Percentiles rank a stretch among this genome's conserved stretches.
Conservation (phyloP, 2,888 invertebrate species). For the Lissonota sp. region DNA sequence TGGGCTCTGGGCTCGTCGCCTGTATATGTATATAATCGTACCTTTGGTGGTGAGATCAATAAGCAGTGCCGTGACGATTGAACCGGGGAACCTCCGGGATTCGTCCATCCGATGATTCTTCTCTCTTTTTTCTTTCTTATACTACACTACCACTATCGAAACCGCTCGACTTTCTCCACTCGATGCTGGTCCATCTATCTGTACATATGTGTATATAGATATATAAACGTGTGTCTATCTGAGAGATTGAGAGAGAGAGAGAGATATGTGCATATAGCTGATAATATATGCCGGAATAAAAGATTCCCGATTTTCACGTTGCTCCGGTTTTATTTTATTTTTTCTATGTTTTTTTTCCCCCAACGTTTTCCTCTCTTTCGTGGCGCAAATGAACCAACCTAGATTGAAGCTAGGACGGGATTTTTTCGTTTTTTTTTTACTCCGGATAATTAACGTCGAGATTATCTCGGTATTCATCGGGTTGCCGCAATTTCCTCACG, state of each 20-base stretch:
- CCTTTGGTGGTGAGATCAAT: conserved; percentile 82
- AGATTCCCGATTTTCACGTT: conserved; percentile 23
- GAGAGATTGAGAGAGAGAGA: conserved; percentile 8
- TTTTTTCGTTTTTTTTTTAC: neutral
- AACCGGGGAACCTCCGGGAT: conserved; percentile 68
- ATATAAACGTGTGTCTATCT: neutral
- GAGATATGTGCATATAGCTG: neutral
- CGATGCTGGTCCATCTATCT: neutral
- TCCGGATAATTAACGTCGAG: neutral
- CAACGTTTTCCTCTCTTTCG: neutral
- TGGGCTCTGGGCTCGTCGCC: conserved; percentile 75
- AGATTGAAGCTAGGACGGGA: neutral
- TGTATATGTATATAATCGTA: conserved; percentile 79
- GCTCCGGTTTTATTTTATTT: neutral
- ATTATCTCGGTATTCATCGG: too few relatives aligned
- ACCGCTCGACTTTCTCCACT: neutral
- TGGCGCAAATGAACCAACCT: neutral
- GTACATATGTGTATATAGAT: neutral
- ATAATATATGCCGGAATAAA: conserved; percentile 21
- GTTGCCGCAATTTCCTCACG: too few relatives aligned
- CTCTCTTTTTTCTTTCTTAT: neutral
- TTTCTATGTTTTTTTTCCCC: neutral
- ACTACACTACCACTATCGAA: conserved; percentile 21
- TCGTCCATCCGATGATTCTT: conserved; percentile 49
- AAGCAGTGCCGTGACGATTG: conserved; percentile 81